Base-by-base conservation (phyloP, 2,113 vertebrate genomes). In the Odocoileus hemionus region DNA sequence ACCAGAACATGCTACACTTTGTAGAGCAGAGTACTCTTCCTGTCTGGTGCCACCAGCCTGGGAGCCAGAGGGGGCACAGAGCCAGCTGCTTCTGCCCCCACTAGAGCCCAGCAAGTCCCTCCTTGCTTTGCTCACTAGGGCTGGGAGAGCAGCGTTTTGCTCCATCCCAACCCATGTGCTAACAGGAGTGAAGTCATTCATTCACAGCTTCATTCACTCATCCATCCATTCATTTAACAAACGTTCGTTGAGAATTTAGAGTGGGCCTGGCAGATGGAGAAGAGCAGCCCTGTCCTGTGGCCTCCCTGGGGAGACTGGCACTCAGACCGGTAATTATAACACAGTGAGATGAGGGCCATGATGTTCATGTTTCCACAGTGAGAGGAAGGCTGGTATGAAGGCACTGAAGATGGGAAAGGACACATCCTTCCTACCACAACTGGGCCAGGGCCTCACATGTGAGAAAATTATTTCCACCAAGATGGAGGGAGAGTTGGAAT, bases 381-480 rank as follows among this genome's bases (percentile, higher is more conserved):
- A 25, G 10, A 79, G 84, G 52, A 80, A 64, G 89, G 8, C 0
- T 1, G 43, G 36, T 28, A n/a, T 54, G 16, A 8, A 64, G 80
- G 25, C 50, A 39, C 36, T 26, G 25, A 39, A 54, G 23, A 11
- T 28, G 23, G 43, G 6, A 25, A 28, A 36, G 45, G 78, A 50
- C 52, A 36, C 21, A 74, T 28, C 45, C 14, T 5, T 12, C n/a
- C 13, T 58, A 25, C 23, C 13, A 3, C 28, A 30, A 13, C 57
- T 16, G 26, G 86, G 1, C 43, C 67, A 19, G 47, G 55, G 26
- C 50, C 8, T 23, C 17, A 12, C 11, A 28, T 0, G 0, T n/a
- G 92, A 93, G 43, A 83, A 83, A 86, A 82, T 4, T 19, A 61
- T 89, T 83, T 43, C 74, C 14, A 17, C 36, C 52, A 45, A 0